Evolutionary conservation across 2,113 vertebrate species (phyloP).

Genomic region (Cavia aperea): DNA sequence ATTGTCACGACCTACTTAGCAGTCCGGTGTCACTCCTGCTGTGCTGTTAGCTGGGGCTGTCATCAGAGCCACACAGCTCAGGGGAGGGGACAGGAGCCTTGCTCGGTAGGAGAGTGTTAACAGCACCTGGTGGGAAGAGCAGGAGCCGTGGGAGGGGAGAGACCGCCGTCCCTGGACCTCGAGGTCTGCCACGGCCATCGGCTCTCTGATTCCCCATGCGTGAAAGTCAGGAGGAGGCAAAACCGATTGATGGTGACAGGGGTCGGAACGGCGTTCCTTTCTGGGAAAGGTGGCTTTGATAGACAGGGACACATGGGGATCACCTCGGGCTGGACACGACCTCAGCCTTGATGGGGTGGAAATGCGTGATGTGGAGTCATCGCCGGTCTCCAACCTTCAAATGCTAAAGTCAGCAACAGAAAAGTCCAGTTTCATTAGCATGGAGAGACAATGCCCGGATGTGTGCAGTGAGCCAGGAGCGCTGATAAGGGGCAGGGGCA

Average conservation of each 20-base stretch:
- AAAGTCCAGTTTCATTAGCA: not conserved
- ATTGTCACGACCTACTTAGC: not conserved
- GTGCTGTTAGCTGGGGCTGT: fast-evolving
- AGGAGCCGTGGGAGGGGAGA: fast-evolving
- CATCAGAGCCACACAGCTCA: not conserved
- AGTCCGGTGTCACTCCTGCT: not conserved
- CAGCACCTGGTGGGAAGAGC: fast-evolving
- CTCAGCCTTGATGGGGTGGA: not conserved
- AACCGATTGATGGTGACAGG: not conserved
- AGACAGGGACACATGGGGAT: not conserved
- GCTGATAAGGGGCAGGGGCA: fast-evolving
- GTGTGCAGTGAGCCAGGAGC: not conserved
- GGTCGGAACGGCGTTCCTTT: not conserved
- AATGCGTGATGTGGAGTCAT: fast-evolving
- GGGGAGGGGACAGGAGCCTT: not conserved
- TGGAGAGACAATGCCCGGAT: fast-evolving
- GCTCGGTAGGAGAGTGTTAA: not conserved
- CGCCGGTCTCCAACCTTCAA: not conserved
- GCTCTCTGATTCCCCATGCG: fast-evolving
- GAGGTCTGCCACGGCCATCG: fast-evolving
- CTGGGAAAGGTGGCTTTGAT: not conserved
- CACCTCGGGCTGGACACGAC: fast-evolving
- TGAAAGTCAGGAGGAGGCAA: not conserved
- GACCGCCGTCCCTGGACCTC: not conserved
- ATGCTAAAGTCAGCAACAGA: not conserved